phyloP scores from a whole-genome alignment of 2,113 vertebrate genomes.

The Petaurus breviceps region DNA sequence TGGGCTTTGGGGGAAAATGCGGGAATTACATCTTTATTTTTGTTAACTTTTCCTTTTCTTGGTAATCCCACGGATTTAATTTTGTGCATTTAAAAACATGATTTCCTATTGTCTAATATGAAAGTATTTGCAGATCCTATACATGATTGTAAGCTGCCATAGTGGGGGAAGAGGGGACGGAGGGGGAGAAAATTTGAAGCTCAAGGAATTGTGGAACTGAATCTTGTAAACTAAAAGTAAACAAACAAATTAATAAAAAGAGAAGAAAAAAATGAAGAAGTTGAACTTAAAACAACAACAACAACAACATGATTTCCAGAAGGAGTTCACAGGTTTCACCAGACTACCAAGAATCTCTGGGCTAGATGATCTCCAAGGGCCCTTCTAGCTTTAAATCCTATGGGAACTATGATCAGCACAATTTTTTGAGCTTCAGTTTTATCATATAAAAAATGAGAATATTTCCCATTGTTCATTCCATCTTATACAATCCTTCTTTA shows the following conservation, averaged over 20 bases:
- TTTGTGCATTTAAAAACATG: not conserved
- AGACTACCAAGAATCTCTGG: not conserved
- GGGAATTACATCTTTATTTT: not conserved
- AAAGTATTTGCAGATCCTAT: no score
- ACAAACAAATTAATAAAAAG: no score
- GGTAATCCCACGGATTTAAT: not conserved
- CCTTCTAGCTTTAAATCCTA: not conserved
- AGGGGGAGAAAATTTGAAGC: no score
- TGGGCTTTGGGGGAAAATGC: rapidly evolving
- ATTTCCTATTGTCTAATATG: not conserved
- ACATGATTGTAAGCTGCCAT: no score
- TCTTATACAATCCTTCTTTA: no score
- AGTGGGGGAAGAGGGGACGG: no score
- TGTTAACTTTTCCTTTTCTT: not conserved
- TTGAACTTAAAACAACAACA: not conserved
- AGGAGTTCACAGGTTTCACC: not conserved
- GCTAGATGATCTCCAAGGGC: not conserved
- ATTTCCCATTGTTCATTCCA: no score
- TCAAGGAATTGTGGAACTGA: no score
- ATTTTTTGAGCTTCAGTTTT: not conserved
- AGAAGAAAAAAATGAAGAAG: no score
- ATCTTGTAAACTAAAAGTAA: no score
- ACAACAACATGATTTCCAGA: not conserved
- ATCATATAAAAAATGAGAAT: not conserved
- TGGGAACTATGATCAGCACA: not conserved